Percentiles rank a stretch among this genome's conserved stretches.
phyloP scores from a whole-genome alignment of 1,140 invertebrate species.

The Rhynchophorus ferrugineus region DNA sequence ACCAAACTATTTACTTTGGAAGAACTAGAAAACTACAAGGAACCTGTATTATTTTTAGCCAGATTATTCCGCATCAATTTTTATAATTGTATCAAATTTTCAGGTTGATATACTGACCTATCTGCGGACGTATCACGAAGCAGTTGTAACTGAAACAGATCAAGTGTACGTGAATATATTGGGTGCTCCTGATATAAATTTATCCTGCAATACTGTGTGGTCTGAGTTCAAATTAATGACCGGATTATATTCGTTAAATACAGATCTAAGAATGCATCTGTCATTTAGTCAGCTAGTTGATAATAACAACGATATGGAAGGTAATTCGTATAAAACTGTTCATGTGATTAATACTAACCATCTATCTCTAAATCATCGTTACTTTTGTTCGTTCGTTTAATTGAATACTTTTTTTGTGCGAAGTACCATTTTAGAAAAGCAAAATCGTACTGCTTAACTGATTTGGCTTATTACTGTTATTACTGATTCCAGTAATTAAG shows the following conservation, averaged over 20 bases:
- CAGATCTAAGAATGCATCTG: background rate
- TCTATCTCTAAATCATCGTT: too few relatives aligned
- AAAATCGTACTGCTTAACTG: too few relatives aligned
- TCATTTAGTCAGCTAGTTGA: slow-evolving; percentile 2
- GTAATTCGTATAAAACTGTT: background rate
- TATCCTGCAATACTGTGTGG: background rate
- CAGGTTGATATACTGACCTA: slow-evolving; percentile 13
- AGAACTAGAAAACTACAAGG: slow-evolving; percentile 9
- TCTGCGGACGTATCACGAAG: slow-evolving; percentile 4
- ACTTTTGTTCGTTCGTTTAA: too few relatives aligned
- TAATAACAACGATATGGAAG: slow-evolving; percentile 5
- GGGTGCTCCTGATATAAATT: background rate
- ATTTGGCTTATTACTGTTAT: too few relatives aligned
- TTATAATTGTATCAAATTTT: background rate
- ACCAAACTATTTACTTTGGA: background rate
- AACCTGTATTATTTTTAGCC: background rate
- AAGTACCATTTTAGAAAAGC: too few relatives aligned
- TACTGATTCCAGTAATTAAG: too few relatives aligned
- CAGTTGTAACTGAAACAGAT: background rate
- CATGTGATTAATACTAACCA: too few relatives aligned
- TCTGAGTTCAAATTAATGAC: slow-evolving; percentile 1
- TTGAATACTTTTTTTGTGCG: too few relatives aligned
- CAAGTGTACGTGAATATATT: background rate
- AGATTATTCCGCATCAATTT: too few relatives aligned
- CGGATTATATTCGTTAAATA: slow-evolving; percentile 4